Conservation (phyloP, 2,888 invertebrate species). For the Lasioglossum calceatum region DNA sequence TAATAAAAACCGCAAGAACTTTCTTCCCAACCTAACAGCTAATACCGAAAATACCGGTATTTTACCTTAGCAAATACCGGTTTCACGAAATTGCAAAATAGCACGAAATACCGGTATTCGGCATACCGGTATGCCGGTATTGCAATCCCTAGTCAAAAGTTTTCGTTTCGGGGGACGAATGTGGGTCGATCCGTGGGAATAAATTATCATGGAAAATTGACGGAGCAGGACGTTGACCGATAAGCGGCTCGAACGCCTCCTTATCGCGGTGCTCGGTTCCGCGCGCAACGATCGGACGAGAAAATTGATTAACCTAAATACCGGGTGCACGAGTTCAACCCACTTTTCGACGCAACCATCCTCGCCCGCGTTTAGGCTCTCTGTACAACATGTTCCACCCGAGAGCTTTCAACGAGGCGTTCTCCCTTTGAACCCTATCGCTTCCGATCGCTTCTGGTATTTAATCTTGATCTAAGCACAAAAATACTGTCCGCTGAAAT, state of each 20-base stretch:
- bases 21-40: too few species aligned
- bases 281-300: neutral
- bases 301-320: slow-evolving; percentile 44
- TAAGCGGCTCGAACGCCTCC: neutral
- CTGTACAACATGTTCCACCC: neutral
- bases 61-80: too few species aligned
- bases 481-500: neutral
- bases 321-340: slow-evolving; percentile 26
- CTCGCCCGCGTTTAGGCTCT: slow-evolving; percentile 5
- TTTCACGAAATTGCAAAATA: too few species aligned
- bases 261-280: neutral
- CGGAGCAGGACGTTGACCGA: neutral
- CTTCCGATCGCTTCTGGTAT: neutral
- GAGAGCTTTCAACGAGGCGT: neutral
- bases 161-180: neutral
- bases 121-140: too few species aligned
- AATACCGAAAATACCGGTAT: too few species aligned
- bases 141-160: neutral
- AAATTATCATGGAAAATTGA: slow-evolving; percentile 40
- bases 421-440: neutral
- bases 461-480: neutral
- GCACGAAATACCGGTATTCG: too few species aligned
- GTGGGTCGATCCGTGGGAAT: slow-evolving; percentile 42
- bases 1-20: too few species aligned
- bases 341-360: slow-evolving; percentile 22